phyloP scores from a whole-genome alignment of 1,140 invertebrate genomes.

The Leptinotarsa texana region DNA sequence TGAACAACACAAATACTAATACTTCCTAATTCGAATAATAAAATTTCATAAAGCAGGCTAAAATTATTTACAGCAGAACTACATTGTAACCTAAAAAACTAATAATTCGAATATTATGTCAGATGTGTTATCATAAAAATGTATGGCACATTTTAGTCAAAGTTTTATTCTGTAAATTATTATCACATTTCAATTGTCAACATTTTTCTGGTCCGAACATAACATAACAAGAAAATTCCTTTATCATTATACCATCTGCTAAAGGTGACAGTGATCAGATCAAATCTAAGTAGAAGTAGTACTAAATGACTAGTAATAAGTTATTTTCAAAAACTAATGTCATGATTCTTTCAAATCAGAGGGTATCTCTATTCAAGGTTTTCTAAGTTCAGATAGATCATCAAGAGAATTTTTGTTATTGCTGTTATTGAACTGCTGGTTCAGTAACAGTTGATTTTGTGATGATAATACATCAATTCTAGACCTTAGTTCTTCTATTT shows the following conservation, averaged over 20 bases:
- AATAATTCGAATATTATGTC: not conserved
- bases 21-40: not conserved
- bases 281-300: constrained; percentile 24
- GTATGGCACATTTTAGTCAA: constrained; percentile 9
- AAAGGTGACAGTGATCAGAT: not conserved
- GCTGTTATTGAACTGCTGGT: constrained; percentile 31
- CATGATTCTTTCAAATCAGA: not conserved
- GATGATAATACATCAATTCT: constrained; percentile 46
- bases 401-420: not conserved
- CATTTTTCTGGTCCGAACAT: not conserved
- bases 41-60: not conserved
- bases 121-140: not conserved
- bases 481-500: constrained; percentile 49
- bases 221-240: not conserved
- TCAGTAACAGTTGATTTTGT: constrained; percentile 49
- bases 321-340: constrained; percentile 20
- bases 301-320: constrained; percentile 35
- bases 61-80: constrained; percentile 15
- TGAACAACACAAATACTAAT: not conserved
- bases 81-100: not conserved
- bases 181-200: constrained; percentile 10
- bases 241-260: not conserved
- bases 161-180: not conserved
- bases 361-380: constrained; percentile 21
- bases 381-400: constrained; percentile 19